phyloP scores from a whole-genome alignment of 2,797 vertebrate species.

The Notolabrus celidotus region DNA sequence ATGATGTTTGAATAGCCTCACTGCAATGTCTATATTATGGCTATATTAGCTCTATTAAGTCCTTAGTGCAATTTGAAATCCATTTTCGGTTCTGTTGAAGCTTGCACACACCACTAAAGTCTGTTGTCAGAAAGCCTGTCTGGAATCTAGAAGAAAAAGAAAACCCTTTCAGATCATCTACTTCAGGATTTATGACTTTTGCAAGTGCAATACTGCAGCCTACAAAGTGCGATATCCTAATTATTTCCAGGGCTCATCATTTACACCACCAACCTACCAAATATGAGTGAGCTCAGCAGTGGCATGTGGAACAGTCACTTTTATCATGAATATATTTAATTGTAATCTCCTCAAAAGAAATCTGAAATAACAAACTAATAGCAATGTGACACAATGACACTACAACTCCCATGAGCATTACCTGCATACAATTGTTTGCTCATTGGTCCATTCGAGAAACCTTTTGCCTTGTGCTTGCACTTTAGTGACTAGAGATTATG shows the following conservation, averaged over 20 bases:
- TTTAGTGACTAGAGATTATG: no score
- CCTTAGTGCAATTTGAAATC: conserved; percentile 21
- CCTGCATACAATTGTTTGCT: no score
- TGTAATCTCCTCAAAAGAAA: no score
- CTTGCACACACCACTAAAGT: conserved; percentile 9
- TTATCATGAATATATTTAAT: no score
- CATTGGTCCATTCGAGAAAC: no score
- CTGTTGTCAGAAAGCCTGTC: conserved; percentile 18
- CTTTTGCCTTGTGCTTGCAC: no score
- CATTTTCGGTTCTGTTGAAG: conserved; percentile 19
- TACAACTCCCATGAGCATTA: no score
- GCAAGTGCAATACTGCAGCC: background rate
- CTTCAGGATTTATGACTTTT: conserved; percentile 17
- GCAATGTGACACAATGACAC: no score
- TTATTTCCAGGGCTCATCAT: background rate
- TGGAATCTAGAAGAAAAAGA: conserved; percentile 25
- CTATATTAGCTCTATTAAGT: conserved; percentile 18
- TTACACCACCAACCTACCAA: no score
- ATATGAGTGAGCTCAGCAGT: no score
- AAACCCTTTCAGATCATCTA: background rate
- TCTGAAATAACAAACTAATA: no score
- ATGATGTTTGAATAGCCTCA: conserved; percentile 14
- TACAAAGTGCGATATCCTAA: conserved; percentile 43
- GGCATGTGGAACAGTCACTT: no score
- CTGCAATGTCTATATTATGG: conserved; percentile 12